Evolutionary conservation across 1,140 invertebrate species (phyloP).

Genomic region (Theocolax elegans): DNA sequence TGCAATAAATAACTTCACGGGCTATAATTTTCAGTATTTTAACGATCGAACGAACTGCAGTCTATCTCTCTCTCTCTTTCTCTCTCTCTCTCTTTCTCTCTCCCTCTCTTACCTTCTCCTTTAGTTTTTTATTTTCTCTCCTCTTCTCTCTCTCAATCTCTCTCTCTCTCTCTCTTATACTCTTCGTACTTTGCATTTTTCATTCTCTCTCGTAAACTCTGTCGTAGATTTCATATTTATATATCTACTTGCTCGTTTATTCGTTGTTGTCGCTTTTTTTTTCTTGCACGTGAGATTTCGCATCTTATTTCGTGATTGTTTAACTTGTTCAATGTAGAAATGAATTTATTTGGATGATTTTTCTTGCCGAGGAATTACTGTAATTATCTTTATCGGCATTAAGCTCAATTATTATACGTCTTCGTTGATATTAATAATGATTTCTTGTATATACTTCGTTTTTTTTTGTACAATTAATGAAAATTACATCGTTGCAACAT

Average conservation of each 20-base stretch:
- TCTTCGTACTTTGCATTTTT: conserved; percentile 28
- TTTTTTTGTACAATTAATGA: no score
- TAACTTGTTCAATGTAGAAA: background rate
- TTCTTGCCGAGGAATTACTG: no score
- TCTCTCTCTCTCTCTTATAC: conserved; percentile 8
- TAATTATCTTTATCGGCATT: background rate
- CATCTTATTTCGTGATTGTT: background rate
- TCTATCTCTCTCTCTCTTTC: background rate
- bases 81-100: background rate
- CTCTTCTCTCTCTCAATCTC: background rate
- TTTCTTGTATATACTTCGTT: no score
- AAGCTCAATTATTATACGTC: background rate
- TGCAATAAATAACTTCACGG: conserved; percentile 54
- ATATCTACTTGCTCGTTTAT: conserved; percentile 1
- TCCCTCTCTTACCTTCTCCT: background rate
- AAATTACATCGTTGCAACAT: no score
- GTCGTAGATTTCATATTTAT: conserved; percentile 19
- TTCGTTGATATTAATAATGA: background rate
- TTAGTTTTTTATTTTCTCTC: conserved; percentile 1
- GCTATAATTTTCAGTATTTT: conserved; percentile 57
- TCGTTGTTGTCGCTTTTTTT: background rate
- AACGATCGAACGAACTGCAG: conserved; percentile 48
- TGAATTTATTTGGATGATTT: background rate
- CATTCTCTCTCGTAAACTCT: conserved; percentile 33
- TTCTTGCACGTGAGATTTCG: background rate